Evolutionary conservation across 2,113 vertebrate species (phyloP), one percentile per base, ranked within the genome.

Genomic region (Syrrhaptes paradoxus): DNA sequence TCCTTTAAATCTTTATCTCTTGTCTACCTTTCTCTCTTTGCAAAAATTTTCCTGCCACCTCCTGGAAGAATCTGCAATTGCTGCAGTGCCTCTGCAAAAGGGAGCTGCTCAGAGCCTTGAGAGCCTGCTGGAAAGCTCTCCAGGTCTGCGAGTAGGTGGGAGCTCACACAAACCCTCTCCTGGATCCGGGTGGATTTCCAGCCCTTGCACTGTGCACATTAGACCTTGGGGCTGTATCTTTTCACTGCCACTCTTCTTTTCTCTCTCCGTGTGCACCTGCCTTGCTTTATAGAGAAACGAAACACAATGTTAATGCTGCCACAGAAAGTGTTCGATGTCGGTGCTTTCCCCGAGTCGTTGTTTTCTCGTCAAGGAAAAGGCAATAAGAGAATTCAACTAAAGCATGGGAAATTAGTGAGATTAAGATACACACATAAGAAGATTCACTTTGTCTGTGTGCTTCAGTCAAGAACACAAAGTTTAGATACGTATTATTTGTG

Each of bases 11-110:
- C 63, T 48, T 41, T 45, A 2, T 43, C 45, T 71, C 63, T 4
- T 36, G 41, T 31, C n/a, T 57, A 20, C 28, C 26, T 84, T 89
- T 31, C 21, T 31, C 28, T 63, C 58, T 81, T 51, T 10, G 45
- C 78, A 74, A 87, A 93, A 96, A 71, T 88, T 52, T 82, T 94
- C 74, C 82, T 94, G 93, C 93, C 93, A 96, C 93, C 94, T 96
- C 90, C 95, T 96, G 95, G 96, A 91, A 82, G 82, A 32, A 58
- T 38, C 67, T n/a, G 85, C 87, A 89, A 93, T 38, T 95, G 89
- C 96, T 91, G 85, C 74, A 46, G 17, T 43, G 52, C 58, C 58
- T 87, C 58, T 68, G 81, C 59, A 34, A 31, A 62, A 79, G 14
- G 22, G 18, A 29, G 41, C 28, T 19, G 3, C 29, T 48, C 14